Evolutionary conservation across 2,797 vertebrate species (phyloP).

Genomic region (Pogonophryne albipinna): DNA sequence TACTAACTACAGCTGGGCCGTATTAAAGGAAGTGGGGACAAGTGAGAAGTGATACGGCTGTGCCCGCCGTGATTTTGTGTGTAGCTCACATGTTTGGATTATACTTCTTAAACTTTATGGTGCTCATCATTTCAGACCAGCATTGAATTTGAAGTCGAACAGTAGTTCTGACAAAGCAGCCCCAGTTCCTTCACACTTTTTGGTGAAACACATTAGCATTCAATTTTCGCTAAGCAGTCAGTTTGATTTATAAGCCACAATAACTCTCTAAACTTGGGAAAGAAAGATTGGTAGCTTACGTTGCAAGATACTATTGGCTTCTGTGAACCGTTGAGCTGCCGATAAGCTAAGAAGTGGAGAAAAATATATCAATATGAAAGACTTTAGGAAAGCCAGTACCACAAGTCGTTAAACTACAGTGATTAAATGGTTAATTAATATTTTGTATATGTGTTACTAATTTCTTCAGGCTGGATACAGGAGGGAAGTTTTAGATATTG

Average conservation of each 20-base stretch:
- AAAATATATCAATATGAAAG: constrained; percentile 27
- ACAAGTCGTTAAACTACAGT: constrained; percentile 39
- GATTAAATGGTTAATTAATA: constrained; percentile 52
- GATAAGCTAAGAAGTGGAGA: constrained; percentile 14
- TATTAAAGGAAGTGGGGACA: constrained; percentile 1
- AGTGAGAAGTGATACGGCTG: background rate
- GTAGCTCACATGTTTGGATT: background rate
- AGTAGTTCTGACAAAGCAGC: background rate
- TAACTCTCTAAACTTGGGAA: background rate
- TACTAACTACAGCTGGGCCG: background rate
- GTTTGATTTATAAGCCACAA: constrained; percentile 2
- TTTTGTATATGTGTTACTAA: constrained; percentile 30
- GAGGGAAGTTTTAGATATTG: constrained; percentile 25
- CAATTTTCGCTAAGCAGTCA: background rate
- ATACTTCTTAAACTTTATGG: background rate
- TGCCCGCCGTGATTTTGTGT: background rate
- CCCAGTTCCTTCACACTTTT: background rate
- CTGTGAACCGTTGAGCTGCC: constrained; percentile 26
- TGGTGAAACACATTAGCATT: background rate
- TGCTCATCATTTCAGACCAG: background rate
- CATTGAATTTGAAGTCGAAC: constrained; percentile 6
- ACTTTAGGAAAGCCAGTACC: constrained; percentile 33
- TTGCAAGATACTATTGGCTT: constrained; percentile 7
- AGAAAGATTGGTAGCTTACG: background rate
- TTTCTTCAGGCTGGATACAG: constrained; percentile 33